Conservation (phyloP, 2,888 invertebrate genomes). For the Reticulitermes lucifugus region DNA sequence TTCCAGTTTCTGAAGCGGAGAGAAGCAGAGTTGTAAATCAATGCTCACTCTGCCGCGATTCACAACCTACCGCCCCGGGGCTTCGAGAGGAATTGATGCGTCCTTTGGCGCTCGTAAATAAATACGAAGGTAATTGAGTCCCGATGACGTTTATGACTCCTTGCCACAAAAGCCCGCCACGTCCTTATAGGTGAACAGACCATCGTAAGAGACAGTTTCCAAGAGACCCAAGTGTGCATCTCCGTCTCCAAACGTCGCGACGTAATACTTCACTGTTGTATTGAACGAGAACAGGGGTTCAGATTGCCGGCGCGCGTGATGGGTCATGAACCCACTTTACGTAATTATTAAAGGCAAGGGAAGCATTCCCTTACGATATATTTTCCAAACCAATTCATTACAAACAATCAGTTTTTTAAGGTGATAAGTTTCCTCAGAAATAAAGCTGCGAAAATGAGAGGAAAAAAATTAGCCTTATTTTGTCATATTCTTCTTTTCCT, state of each 20-base stretch:
- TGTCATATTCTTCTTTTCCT: too few relatives aligned
- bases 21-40: conserved; percentile 30
- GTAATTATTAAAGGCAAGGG: too few relatives aligned
- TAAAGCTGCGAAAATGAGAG: too few relatives aligned
- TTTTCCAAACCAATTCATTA: too few relatives aligned
- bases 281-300: not conserved
- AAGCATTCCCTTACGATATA: too few relatives aligned
- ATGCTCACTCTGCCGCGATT: conserved; percentile 1
- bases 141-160: conserved; percentile 37
- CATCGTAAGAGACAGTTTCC: not conserved
- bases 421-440: too few relatives aligned
- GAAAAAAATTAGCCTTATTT: too few relatives aligned
- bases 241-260: not conserved
- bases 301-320: too few relatives aligned
- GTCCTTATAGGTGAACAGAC: not conserved
- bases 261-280: not conserved
- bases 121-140: conserved; percentile 39
- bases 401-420: too few relatives aligned
- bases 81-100: conserved; percentile 32
- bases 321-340: too few relatives aligned
- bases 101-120: conserved; percentile 41
- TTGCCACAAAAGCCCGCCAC: conserved; percentile 17
- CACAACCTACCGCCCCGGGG: not conserved
- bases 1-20: not conserved
- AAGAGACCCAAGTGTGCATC: not conserved